A percentile compares a stretch with the other conserved stretches of the same genome.
Evolutionary conservation across 2,888 invertebrate genomes (phyloP).

Genomic region (Malthinus flaveolus): DNA sequence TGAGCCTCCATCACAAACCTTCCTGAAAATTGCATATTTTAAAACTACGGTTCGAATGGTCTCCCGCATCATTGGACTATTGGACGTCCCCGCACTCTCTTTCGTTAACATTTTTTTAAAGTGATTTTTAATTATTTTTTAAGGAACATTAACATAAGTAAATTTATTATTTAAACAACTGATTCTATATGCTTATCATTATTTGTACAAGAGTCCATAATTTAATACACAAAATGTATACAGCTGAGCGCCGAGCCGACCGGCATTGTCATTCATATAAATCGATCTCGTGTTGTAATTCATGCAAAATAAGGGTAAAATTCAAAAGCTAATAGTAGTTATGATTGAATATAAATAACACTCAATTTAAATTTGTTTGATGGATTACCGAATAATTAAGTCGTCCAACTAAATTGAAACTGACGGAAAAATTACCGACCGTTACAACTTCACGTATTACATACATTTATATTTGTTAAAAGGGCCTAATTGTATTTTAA

Average conservation of each 20-base stretch:
- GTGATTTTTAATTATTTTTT: not conserved
- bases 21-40: too few species aligned
- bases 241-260: too few species aligned
- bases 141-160: not conserved
- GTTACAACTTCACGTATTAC: not conserved
- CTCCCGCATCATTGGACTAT: too few species aligned
- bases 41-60: too few species aligned
- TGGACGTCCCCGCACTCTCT: too few species aligned
- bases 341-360: not conserved
- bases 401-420: not conserved
- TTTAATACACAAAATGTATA: not conserved
- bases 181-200: slow-evolving; percentile 9
- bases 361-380: not conserved
- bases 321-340: slow-evolving; percentile 3
- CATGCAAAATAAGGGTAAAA: not conserved
- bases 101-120: too few species aligned
- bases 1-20: too few species aligned
- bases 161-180: slow-evolving; percentile 2
- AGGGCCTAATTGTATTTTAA: not conserved
- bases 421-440: not conserved
- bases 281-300: not conserved
- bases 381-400: slow-evolving; percentile 1
- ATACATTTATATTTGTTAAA: not conserved
- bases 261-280: not conserved
- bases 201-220: slow-evolving; percentile 6